phyloP scores from a whole-genome alignment of 2,113 vertebrate species.

The Chaetorhynchus papuensis region DNA sequence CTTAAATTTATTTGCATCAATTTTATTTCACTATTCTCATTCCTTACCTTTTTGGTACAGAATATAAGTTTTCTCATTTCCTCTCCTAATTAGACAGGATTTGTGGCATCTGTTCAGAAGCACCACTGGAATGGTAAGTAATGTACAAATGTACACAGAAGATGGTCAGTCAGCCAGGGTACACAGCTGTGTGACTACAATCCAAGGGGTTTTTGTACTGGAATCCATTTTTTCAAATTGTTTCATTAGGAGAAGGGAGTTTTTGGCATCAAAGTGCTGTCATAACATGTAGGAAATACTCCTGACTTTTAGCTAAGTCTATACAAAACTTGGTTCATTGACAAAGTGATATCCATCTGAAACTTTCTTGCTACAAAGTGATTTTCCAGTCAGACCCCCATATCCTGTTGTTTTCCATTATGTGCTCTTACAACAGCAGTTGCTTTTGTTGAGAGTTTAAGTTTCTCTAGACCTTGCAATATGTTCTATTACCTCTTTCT shows the following conservation, averaged over 20 bases:
- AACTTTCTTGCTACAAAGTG: not conserved
- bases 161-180: not conserved
- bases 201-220: accelerated
- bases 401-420: not conserved
- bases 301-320: not conserved
- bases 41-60: not conserved
- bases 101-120: not conserved
- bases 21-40: not conserved
- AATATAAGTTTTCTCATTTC: not conserved
- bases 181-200: not conserved
- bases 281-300: not conserved
- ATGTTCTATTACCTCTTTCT: not conserved
- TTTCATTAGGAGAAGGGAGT: not conserved
- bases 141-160: not conserved
- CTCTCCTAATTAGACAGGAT: not conserved
- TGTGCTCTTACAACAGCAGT: not conserved
- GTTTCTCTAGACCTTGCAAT: not conserved
- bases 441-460: not conserved
- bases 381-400: not conserved
- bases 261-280: not conserved
- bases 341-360: not conserved
- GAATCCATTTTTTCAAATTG: not conserved
- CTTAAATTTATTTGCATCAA: not conserved
- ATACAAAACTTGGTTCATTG: not conserved
- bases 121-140: not conserved